phyloP scores from a whole-genome alignment of 2,888 invertebrate genomes.

The Temnothorax unifasciatus region DNA sequence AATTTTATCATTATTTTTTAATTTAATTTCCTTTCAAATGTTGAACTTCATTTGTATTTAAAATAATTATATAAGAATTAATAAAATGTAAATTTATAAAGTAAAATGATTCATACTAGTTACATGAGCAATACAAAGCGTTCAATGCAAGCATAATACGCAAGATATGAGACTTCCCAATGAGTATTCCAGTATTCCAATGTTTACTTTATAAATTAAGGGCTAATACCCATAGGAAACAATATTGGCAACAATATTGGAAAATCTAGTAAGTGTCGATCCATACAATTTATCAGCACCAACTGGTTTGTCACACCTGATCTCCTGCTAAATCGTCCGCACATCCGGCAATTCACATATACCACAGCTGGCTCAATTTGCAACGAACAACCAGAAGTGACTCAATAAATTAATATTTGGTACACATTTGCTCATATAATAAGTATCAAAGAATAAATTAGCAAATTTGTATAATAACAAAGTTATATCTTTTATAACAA shows the following conservation, averaged over 20 bases:
- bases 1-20: slow-evolving; percentile 3
- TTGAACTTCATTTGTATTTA: background rate
- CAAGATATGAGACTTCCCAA: slow-evolving; percentile 6
- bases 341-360: slow-evolving; percentile 57
- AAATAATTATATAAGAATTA: background rate
- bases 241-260: slow-evolving; percentile 65
- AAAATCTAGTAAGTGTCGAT: slow-evolving; percentile 72
- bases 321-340: slow-evolving; percentile 72
- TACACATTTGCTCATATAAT: background rate
- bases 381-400: slow-evolving; percentile 60
- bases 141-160: background rate
- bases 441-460: background rate
- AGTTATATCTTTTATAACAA: background rate
- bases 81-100: background rate
- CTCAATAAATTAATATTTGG: slow-evolving; percentile 43
- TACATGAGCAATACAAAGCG: background rate
- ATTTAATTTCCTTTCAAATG: background rate
- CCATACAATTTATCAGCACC: slow-evolving; percentile 70
- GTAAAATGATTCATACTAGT: background rate
- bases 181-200: slow-evolving; percentile 30
- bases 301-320: slow-evolving; percentile 75
- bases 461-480: background rate
- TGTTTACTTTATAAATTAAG: slow-evolving; percentile 45
- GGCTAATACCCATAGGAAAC: slow-evolving; percentile 45
- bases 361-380: slow-evolving; percentile 70